These are phyloP conservation scores for Melangyna quadrimaculata DNA, from an alignment of 2,888 invertebrate species.

Conservation along the genomic window DNA sequence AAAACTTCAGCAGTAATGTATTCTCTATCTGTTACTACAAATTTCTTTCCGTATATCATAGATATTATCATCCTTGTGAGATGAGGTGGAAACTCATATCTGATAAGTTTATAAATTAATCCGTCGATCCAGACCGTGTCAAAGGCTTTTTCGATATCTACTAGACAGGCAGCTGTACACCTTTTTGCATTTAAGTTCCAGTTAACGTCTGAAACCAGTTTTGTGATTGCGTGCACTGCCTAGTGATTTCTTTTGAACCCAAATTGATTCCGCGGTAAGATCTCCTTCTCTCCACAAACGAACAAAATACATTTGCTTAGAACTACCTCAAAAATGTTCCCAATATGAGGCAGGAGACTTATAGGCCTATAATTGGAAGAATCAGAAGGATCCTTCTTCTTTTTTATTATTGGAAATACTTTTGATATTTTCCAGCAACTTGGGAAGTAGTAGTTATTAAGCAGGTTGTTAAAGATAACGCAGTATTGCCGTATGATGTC, in stretches of 20 bases:
- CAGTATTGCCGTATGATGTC: not conserved
- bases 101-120: not conserved
- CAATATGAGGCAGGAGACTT: not conserved
- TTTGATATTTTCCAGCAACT: not conserved
- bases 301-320: not conserved
- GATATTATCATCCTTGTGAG: not conserved
- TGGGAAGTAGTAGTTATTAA: not conserved
- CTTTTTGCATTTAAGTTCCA: not conserved
- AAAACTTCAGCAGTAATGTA: not conserved
- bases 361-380: not conserved
- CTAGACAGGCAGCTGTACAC: not conserved
- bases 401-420: not conserved
- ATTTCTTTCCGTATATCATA: not conserved
- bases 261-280: not conserved
- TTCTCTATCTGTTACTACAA: not conserved
- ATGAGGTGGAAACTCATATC: not conserved
- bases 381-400: not conserved
- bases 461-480: not conserved
- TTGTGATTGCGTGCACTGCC: not conserved
- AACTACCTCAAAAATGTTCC: not conserved
- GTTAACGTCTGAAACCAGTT: not conserved
- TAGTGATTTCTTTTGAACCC: too few species aligned
- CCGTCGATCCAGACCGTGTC: not conserved
- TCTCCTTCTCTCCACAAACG: not conserved
- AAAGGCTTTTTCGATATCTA: too few species aligned